Evolutionary conservation across 1,140 invertebrate species (phyloP).

Genomic region (Polyergus mexicanus): DNA sequence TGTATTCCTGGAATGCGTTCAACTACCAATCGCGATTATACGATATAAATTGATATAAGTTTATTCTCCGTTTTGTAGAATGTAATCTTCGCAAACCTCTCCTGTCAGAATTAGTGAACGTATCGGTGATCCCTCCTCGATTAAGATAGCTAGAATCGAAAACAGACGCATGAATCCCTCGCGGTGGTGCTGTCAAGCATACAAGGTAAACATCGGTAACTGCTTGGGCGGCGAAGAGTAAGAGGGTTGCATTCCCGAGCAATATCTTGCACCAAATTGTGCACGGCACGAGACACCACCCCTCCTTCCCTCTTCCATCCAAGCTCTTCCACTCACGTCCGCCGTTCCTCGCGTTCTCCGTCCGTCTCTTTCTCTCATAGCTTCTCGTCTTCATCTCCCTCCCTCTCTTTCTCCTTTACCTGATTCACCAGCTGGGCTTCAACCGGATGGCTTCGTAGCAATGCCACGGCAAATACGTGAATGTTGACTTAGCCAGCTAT

Average conservation of each 20-base stretch:
- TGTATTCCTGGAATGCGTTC: too few species aligned
- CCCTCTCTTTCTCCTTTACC: slow-evolving; percentile 50
- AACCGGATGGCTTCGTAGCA: slow-evolving; percentile 75
- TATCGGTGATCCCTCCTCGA: slow-evolving; percentile 41
- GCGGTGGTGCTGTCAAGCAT: slow-evolving; percentile 63
- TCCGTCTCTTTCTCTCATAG: slow-evolving; percentile 50
- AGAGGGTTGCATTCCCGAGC: slow-evolving; percentile 75
- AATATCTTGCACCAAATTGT: slow-evolving; percentile 81
- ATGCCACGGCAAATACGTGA: slow-evolving; percentile 80
- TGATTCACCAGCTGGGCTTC: slow-evolving; percentile 72
- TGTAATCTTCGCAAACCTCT: background rate
- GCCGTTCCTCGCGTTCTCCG: slow-evolving; percentile 52
- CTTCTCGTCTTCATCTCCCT: slow-evolving; percentile 58
- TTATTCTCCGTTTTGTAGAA: background rate
- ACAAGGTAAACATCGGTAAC: slow-evolving; percentile 79
- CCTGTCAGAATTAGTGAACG: slow-evolving; percentile 4
- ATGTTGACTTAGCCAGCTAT: slow-evolving; percentile 82
- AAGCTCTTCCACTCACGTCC: slow-evolving; percentile 40
- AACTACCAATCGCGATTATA: background rate
- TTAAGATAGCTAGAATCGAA: slow-evolving; percentile 27
- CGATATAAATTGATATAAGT: background rate
- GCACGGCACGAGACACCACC: slow-evolving; percentile 71
- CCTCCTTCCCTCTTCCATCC: slow-evolving; percentile 32
- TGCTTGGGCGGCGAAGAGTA: slow-evolving; percentile 72
- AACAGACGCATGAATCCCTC: slow-evolving; percentile 33